These are phyloP conservation scores for Lates japonicus DNA, from an alignment of 2,797 vertebrate genomes.

Conservation along the genomic window DNA sequence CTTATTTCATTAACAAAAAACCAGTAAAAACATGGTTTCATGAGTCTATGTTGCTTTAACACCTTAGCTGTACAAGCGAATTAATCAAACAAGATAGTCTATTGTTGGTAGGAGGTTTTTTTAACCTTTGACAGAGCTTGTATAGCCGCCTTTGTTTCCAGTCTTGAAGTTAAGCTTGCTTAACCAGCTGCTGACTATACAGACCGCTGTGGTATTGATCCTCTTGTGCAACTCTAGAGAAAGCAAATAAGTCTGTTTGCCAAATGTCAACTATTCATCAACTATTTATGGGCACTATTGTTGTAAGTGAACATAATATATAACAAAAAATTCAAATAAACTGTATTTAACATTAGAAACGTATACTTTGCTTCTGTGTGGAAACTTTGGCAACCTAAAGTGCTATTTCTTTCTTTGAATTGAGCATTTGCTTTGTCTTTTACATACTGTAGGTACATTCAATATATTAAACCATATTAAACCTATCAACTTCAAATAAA, in stretches of 20 bases:
- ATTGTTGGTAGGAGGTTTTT: background rate
- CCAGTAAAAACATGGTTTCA: background rate
- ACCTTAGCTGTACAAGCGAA: background rate
- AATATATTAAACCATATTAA: background rate
- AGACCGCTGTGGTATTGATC: too few species aligned
- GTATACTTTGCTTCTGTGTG: background rate
- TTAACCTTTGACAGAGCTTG: background rate
- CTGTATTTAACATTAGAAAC: conserved; percentile 8
- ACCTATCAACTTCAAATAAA: conserved; percentile 15
- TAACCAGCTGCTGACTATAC: background rate
- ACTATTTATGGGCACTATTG: background rate
- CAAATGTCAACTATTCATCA: conserved; percentile 1
- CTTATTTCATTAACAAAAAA: background rate
- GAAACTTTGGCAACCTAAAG: conserved; percentile 10
- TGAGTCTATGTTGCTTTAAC: background rate
- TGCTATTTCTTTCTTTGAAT: background rate
- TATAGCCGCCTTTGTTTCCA: background rate
- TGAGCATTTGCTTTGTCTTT: background rate
- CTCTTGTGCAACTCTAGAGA: background rate
- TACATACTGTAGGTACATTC: background rate
- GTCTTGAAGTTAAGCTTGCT: conserved; percentile 14
- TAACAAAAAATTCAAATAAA: background rate
- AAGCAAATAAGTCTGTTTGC: background rate
- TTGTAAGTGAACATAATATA: background rate
- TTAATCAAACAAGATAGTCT: background rate